Conservation (phyloP, 2,113 vertebrate species). For the Urocitellus parryii region DNA sequence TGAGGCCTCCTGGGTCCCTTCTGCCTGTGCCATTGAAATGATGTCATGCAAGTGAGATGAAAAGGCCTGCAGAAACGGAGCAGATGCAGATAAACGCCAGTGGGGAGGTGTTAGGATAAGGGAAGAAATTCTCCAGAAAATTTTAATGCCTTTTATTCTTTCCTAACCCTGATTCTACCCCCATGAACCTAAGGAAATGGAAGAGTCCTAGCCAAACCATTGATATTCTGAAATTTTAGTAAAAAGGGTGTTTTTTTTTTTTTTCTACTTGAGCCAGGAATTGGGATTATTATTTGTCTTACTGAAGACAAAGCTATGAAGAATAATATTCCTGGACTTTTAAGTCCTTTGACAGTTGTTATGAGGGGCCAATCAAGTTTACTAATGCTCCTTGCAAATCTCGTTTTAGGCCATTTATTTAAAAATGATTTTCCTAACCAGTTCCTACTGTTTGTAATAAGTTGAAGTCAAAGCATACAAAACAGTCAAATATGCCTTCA, state of each 20-base stretch:
- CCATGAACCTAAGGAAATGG: background rate
- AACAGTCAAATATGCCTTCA: background rate
- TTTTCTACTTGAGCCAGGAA: background rate
- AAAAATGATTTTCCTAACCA: conserved; percentile 36
- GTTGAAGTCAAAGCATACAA: background rate
- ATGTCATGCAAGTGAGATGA: background rate
- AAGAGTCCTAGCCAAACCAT: conserved; percentile 19
- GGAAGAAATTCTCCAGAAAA: background rate
- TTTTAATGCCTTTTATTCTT: background rate
- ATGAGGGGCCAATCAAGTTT: background rate
- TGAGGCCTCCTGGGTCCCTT: conserved; percentile 81
- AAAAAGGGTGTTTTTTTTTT: background rate
- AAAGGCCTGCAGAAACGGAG: background rate
- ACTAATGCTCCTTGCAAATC: background rate
- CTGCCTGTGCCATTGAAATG: background rate
- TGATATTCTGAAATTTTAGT: background rate
- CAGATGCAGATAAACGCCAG: background rate
- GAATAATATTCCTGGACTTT: background rate
- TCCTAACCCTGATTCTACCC: background rate
- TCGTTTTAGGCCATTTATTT: conserved; percentile 34
- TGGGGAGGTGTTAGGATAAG: background rate
- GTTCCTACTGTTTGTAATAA: conserved; percentile 17
- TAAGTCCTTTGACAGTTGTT: background rate
- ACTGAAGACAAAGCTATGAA: conserved; percentile 15
- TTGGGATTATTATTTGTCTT: background rate